Base-by-base conservation (phyloP, 2,113 vertebrate genomes). In the Coregonus clupeaformis region DNA sequence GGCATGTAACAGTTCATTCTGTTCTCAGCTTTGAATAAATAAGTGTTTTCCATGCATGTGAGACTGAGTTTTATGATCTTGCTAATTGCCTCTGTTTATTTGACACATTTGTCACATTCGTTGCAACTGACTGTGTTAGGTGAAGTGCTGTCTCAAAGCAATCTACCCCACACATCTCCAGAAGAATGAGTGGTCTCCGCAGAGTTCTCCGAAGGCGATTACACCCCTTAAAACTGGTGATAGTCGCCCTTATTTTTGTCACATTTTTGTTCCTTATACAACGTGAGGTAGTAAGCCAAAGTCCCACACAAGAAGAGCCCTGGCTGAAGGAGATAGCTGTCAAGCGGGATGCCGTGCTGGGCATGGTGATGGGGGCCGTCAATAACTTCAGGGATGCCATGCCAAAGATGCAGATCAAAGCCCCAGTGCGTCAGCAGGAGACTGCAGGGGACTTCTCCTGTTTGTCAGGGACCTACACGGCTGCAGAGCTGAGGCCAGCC, bases 371-470 rank as follows among this genome's bases (percentile, higher is more conserved):
- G 42, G 96, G 97, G 75, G 97, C 97, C 32, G 93, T 99, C 87
- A 96, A 97, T 90, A 98, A 98, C 91, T 93, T 99, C 77, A 95
- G 95, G 91, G 95, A 94, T 24, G 94, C 85, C 27, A 95, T 97
- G 90, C 97, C 97, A 89, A 98, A 98, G 92, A 95, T 99, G 97
- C 98, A 99, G 87, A 99, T 99, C 89, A 92, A 90, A 88, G 97
- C 97, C 49, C 98, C 98, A 0, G 73, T 95, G 11, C 94, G 93
- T 67, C 92, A 93, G 87, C 93, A 84, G 79, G 90, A 92, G 18
- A 73, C 85, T 59, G 86, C 84, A 63, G 92, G 81, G 6, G 60
- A 86, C 66, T 87, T 69, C 32, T 91, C 82, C 67, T 99, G 98
- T 86, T 92, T 95, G 81, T 91, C 94, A 5, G 98, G 98, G 59